phyloP scores from a whole-genome alignment of 2,888 invertebrate species.

The Campoletis raptor region DNA sequence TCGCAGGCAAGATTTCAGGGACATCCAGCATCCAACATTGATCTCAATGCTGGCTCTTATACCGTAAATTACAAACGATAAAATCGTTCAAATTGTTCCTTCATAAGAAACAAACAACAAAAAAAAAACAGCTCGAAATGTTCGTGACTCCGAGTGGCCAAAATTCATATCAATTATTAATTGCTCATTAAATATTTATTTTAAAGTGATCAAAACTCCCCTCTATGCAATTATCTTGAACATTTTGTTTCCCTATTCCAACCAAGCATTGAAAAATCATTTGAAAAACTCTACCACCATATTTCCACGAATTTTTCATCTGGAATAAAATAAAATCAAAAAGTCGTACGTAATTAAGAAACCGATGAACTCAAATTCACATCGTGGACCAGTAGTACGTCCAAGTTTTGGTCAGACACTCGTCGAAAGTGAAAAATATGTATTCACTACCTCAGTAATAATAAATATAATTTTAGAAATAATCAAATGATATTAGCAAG shows the following conservation, averaged over 20 bases:
- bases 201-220: neutral
- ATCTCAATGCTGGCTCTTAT: conserved; percentile 90
- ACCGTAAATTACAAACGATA: conserved; percentile 90
- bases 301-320: neutral
- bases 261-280: neutral
- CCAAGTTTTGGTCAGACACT: neutral
- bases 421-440: conserved; percentile 33
- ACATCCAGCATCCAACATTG: conserved; percentile 91
- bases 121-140: neutral
- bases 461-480: conserved; percentile 33
- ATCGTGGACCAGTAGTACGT: neutral
- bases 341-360: neutral
- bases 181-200: neutral
- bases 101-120: neutral
- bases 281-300: neutral
- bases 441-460: conserved; percentile 63
- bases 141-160: neutral
- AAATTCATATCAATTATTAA: neutral
- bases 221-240: neutral
- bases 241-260: neutral
- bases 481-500: neutral
- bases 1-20: conserved; percentile 82
- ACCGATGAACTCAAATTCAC: neutral
- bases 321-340: neutral
- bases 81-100: conserved; percentile 39